phyloP scores from a whole-genome alignment of 2,113 vertebrate species.

The Pomatorhinus ruficollis region DNA sequence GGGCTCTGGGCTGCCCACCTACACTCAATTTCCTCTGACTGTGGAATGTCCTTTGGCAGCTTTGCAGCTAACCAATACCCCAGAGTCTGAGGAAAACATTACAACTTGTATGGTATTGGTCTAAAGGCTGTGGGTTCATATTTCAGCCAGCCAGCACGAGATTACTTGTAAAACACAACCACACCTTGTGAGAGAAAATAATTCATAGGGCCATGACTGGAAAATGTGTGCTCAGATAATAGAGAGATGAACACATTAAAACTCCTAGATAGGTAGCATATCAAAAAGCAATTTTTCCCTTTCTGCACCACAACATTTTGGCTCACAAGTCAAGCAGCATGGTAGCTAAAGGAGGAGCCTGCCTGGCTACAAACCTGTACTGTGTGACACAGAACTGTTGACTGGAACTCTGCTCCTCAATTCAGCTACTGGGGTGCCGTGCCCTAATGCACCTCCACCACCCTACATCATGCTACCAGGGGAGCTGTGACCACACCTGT shows the following conservation, averaged over 20 bases:
- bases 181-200: background rate
- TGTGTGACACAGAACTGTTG: accelerated
- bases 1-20: constrained; percentile 35
- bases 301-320: background rate
- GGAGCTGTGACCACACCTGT: background rate
- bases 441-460: background rate
- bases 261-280: background rate
- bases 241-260: background rate
- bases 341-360: background rate
- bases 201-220: background rate
- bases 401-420: background rate
- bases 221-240: background rate
- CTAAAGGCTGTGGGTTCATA: background rate
- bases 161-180: constrained; percentile 17
- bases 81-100: constrained; percentile 19
- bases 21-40: constrained; percentile 45
- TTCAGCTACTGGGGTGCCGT: accelerated
- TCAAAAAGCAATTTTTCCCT: background rate
- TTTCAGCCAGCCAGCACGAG: background rate
- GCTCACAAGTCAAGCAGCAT: background rate
- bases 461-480: accelerated
- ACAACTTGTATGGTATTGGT: background rate
- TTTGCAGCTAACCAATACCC: background rate
- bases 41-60: constrained; percentile 60
- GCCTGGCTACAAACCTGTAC: background rate